phyloP scores from a whole-genome alignment of 2,113 vertebrate species.

The Physeter macrocephalus region DNA sequence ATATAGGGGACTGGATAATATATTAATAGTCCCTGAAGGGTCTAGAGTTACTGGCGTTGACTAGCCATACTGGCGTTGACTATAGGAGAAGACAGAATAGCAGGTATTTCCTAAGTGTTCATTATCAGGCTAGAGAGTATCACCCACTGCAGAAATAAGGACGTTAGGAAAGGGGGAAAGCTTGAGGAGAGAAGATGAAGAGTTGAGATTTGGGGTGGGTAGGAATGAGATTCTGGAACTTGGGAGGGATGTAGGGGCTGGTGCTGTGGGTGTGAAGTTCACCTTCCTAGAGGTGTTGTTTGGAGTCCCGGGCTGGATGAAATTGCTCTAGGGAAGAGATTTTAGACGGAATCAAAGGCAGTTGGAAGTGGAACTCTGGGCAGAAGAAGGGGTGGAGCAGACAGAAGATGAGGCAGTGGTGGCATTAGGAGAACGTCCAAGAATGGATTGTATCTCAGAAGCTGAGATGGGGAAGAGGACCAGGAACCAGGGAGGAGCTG shows the following conservation, averaged over 20 bases:
- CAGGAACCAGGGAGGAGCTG: neutral
- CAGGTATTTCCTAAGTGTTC: neutral
- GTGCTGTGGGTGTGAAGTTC: neutral
- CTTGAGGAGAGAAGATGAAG: neutral
- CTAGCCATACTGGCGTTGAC: neutral
- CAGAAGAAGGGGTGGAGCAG: neutral
- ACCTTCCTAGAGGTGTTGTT: accelerated
- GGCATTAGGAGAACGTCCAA: neutral
- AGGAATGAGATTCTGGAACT: slow-evolving; percentile 18
- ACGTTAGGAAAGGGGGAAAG: neutral
- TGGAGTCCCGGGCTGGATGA: neutral
- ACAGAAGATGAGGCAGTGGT: neutral
- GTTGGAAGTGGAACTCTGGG: neutral
- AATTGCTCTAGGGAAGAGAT: neutral
- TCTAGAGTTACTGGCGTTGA: neutral
- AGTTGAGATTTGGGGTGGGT: neutral
- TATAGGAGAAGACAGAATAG: neutral
- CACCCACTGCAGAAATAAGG: neutral
- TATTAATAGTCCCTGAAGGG: neutral
- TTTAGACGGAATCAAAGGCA: neutral
- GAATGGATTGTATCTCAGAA: neutral
- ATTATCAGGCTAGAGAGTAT: neutral
- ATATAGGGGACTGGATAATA: neutral
- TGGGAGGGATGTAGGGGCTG: slow-evolving; percentile 52
- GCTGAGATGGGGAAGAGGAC: neutral